Percentiles rank a stretch among this genome's conserved stretches.
Conservation (phyloP, 2,797 vertebrate genomes). For the Masticophis lateralis region DNA sequence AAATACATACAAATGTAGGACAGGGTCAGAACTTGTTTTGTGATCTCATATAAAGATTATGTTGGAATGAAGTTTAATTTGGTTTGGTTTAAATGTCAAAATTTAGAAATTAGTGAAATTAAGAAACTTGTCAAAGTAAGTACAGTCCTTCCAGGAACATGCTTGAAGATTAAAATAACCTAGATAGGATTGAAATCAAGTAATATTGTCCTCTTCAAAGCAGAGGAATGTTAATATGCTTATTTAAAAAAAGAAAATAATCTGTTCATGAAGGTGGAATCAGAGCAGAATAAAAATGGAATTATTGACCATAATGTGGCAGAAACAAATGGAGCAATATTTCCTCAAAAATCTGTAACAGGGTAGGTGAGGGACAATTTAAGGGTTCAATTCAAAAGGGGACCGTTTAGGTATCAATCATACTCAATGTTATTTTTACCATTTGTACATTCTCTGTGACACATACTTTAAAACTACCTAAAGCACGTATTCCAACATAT, state of each 20-base stretch:
- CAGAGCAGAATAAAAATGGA: not conserved
- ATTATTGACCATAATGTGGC: not conserved
- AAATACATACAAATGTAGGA: not conserved
- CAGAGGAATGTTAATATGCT: not conserved
- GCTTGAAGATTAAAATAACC: not conserved
- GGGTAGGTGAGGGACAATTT: not conserved
- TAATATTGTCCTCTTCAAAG: not conserved
- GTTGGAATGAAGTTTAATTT: not conserved
- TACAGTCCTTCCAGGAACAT: not conserved
- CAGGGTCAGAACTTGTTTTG: not conserved
- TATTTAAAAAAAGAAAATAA: not conserved
- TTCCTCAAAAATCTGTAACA: not conserved
- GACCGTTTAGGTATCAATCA: not conserved
- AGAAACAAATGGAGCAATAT: not conserved
- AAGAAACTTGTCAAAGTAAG: not conserved
- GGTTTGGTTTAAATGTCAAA: not conserved
- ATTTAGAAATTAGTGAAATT: not conserved
- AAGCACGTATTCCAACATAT: not conserved
- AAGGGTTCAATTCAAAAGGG: not conserved
- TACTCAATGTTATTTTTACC: not conserved
- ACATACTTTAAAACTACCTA: constrained; percentile 1
- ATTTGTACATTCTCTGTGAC: constrained; percentile 5
- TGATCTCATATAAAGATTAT: not conserved
- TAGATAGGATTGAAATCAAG: not conserved
- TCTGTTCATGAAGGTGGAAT: not conserved